Conservation (phyloP, 1,140 invertebrate genomes). For the Rhagoletis zephyria region DNA sequence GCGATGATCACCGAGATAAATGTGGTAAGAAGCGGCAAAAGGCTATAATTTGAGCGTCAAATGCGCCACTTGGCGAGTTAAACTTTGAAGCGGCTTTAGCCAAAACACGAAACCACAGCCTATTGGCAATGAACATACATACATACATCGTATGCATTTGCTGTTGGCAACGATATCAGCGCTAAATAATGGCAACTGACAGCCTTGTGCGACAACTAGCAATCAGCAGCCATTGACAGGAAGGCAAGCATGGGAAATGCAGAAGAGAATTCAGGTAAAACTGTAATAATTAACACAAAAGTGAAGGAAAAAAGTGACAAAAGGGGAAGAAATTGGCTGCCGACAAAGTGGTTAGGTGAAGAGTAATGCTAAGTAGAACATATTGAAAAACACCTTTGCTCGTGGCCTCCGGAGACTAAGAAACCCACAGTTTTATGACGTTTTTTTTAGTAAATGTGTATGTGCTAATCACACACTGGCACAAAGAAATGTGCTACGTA, state of each 20-base stretch:
- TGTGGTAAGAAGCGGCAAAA: slow-evolving; percentile 43
- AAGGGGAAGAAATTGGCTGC: neutral
- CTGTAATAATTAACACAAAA: slow-evolving; percentile 51
- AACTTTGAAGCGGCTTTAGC: neutral
- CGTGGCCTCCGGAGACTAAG: neutral
- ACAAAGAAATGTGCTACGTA: neutral
- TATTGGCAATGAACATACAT: too few relatives aligned
- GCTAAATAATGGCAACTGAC: slow-evolving; percentile 38
- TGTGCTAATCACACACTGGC: neutral
- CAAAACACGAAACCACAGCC: neutral
- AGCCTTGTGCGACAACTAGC: slow-evolving; percentile 28
- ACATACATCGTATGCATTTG: too few relatives aligned
- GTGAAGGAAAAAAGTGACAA: neutral
- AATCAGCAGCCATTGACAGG: slow-evolving; percentile 33
- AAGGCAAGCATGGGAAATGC: neutral
- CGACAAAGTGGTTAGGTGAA: slow-evolving; percentile 1
- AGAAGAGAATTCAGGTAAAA: slow-evolving; percentile 24
- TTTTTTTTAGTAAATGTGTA: too few relatives aligned
- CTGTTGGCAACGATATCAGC: slow-evolving; percentile 35
- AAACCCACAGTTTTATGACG: neutral
- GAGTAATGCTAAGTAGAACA: neutral
- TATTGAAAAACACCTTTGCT: slow-evolving; percentile 34
- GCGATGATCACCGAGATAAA: slow-evolving; percentile 40
- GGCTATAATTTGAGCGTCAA: slow-evolving; percentile 49
- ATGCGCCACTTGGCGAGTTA: slow-evolving; percentile 40